Evolutionary conservation across 1,140 invertebrate genomes (phyloP), one percentile per base, ranked within the genome.

Genomic region (Cydia pomonella): DNA sequence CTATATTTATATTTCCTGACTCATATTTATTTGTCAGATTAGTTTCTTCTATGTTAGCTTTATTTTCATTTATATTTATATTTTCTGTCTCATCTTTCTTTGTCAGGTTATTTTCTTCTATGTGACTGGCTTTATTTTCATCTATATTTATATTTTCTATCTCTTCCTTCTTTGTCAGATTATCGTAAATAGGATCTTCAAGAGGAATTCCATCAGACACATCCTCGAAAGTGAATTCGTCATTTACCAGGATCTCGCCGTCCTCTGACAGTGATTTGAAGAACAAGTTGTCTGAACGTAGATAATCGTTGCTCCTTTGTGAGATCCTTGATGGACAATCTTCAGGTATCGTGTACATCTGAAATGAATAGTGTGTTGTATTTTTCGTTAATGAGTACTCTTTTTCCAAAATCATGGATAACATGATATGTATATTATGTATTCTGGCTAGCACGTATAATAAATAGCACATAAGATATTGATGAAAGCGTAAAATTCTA

Each of bases 291-390:
- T 92, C 88, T 5, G 84, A 83, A 0, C 81, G 27, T 9, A 75
- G 7, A 21, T 88, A 87, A 27, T 85, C 79, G 13, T 82, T 78
- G 12, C 77, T 78, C 9, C 87, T 82, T 6, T 86, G 82, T 0
- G 79, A 71, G 62, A 91, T 86, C 2, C 77, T 79, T 0, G 89
- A 62, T 41, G 85, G 89, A 75, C 91, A 92, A 13, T 91, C 88
- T 80, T 92, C 89, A 25, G 91, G 87, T 27, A 92, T 91, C 25
- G 87, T 87, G 62, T 87, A 91, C 79, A 87, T 83, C 91, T 92
- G 80, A 7, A 80, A 84, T 3, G 53, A 12, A 59, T 18, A 1
- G n/a, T 13, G 41, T 44, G 10, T 44, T 44, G 13, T 44, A 53
- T 18, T n/a, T 16, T 53, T 16, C 16, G 1, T 47, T 16, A 47